Evolutionary conservation across 2,113 vertebrate species (phyloP).

Genomic region (Peromyscus leucopus): DNA sequence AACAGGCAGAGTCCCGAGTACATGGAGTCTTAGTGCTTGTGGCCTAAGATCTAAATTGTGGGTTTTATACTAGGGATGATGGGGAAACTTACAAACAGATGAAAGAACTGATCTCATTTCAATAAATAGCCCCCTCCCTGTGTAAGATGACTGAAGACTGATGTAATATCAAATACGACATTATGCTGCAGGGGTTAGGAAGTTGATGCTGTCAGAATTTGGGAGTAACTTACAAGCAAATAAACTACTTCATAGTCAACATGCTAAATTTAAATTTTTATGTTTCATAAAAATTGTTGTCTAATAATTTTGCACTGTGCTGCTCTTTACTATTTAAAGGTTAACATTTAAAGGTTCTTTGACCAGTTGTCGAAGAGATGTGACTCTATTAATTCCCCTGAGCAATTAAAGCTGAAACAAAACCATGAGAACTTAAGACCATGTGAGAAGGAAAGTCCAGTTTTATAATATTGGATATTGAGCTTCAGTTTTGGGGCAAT

Average conservation of each 20-base stretch:
- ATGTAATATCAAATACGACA: not conserved
- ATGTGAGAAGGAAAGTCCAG: not conserved
- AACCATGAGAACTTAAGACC: constrained; percentile 13
- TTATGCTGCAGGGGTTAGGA: constrained; percentile 11
- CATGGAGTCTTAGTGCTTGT: not conserved
- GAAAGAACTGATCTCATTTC: not conserved
- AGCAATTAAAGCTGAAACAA: not conserved
- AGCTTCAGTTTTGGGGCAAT: constrained; percentile 27
- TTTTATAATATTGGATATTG: not conserved
- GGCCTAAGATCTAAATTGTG: not conserved
- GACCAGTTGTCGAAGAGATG: not conserved
- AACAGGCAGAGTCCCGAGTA: not conserved
- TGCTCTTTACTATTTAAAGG: constrained; percentile 50
- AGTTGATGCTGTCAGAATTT: constrained; percentile 14
- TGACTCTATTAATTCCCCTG: not conserved
- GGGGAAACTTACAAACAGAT: not conserved
- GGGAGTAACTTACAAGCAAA: not conserved
- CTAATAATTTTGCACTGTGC: constrained; percentile 39
- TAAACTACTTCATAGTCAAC: not conserved
- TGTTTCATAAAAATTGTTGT: constrained; percentile 9
- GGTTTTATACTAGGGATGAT: not conserved
- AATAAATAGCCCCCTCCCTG: not conserved
- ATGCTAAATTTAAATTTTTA: not conserved
- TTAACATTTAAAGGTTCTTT: constrained; percentile 25
- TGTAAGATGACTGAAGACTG: constrained; percentile 9